A percentile compares a stretch with the other conserved stretches of the same genome.
Conservation (phyloP, 2,797 vertebrate species). For the Lacerta bilineata region DNA sequence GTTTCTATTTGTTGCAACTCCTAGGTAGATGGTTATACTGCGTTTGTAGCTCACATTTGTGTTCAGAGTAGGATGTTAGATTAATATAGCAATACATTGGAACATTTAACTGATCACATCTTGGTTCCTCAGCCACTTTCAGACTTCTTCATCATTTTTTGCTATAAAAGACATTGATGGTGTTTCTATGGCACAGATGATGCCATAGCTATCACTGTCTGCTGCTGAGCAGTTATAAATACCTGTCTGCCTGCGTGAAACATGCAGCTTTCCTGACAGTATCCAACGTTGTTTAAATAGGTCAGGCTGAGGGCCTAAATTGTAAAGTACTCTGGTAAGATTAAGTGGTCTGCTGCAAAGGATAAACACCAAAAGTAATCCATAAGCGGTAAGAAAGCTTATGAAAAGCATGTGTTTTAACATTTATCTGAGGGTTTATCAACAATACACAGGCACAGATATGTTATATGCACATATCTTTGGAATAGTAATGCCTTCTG, state of each 20-base stretch:
- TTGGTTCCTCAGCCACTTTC: constrained; percentile 9
- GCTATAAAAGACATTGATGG: background rate
- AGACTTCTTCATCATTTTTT: background rate
- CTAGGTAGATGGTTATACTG: background rate
- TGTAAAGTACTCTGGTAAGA: background rate
- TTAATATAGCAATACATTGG: background rate
- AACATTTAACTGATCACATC: background rate
- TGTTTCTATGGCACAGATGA: background rate
- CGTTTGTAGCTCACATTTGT: background rate
- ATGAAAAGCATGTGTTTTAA: constrained; percentile 19
- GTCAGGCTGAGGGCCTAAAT: constrained; percentile 18
- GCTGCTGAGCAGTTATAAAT: constrained; percentile 22
- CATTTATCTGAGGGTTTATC: constrained; percentile 13
- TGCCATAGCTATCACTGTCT: background rate
- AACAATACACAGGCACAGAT: background rate
- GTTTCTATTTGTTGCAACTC: background rate
- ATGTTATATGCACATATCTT: background rate
- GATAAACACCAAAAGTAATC: constrained; percentile 20
- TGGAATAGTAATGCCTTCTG: background rate
- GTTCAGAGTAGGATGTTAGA: background rate
- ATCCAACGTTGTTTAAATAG: constrained; percentile 14
- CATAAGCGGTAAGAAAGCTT: background rate
- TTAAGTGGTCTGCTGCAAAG: background rate
- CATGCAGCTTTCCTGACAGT: background rate
- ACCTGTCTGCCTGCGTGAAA: background rate